A percentile compares a stretch with the other conserved stretches of the same genome.
These are phyloP conservation scores for Ceryle rudis DNA, from an alignment of 2,797 vertebrate species.

Conservation along the genomic window DNA sequence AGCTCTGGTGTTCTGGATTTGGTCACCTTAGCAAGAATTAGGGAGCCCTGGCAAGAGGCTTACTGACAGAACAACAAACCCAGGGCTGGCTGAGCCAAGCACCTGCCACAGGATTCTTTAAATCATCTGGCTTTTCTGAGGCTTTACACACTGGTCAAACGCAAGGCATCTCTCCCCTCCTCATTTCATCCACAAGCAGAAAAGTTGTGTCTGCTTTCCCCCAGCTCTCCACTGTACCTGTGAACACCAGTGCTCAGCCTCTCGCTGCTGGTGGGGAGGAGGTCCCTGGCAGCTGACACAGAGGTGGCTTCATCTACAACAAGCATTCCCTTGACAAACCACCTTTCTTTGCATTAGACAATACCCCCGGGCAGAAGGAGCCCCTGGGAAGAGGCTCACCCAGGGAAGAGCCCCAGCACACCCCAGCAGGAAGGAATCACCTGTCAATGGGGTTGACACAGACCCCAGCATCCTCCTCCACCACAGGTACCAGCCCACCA, in stretches of 20 bases:
- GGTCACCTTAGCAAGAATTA: not conserved
- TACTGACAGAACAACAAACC: not conserved
- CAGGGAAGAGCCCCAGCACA: no score
- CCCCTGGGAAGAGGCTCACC: not conserved
- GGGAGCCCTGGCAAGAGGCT: not conserved
- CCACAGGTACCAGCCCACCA: not conserved
- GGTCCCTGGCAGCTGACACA: rapidly evolving
- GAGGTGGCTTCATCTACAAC: not conserved
- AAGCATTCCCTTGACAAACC: rapidly evolving
- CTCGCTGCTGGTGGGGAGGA: not conserved
- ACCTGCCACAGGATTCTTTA: not conserved
- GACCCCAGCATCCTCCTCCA: not conserved
- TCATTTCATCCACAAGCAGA: not conserved
- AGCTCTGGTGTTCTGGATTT: not conserved
- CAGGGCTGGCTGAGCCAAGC: not conserved
- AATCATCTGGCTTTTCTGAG: not conserved
- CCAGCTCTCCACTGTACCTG: rapidly evolving
- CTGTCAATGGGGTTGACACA: not conserved
- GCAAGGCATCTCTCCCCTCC: not conserved
- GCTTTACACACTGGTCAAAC: rapidly evolving
- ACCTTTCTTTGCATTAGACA: not conserved
- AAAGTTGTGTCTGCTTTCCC: not conserved
- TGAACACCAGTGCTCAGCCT: not conserved
- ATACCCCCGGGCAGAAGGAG: not conserved
- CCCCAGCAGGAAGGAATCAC: not conserved